Percentiles rank a stretch among this genome's conserved stretches.
Conservation (phyloP, 2,797 vertebrate species). For the Lateolabrax maculatus region DNA sequence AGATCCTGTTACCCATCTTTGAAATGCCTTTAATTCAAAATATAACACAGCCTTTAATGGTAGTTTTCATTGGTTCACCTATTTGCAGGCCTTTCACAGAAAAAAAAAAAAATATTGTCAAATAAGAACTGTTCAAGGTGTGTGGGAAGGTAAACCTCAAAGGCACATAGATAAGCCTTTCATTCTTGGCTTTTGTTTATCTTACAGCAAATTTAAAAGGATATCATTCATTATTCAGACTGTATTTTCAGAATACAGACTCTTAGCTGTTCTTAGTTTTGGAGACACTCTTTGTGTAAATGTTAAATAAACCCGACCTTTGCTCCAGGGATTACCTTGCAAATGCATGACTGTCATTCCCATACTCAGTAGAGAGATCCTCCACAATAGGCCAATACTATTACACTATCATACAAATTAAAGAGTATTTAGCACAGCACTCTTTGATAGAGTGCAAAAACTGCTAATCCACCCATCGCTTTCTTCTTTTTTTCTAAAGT, state of each 20-base stretch:
- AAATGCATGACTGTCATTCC: constrained; percentile 46
- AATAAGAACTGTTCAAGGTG: constrained; percentile 61
- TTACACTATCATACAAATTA: constrained; percentile 27
- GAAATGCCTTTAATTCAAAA: constrained; percentile 72
- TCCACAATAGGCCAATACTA: constrained; percentile 27
- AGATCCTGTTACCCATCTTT: constrained; percentile 66
- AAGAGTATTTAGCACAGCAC: constrained; percentile 1
- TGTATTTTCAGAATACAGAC: constrained; percentile 62
- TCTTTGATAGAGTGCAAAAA: constrained; percentile 10
- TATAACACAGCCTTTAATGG: constrained; percentile 68
- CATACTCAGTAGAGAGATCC: constrained; percentile 30
- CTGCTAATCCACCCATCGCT: constrained; percentile 30
- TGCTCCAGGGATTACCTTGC: constrained; percentile 61
- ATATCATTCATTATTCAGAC: constrained; percentile 70
- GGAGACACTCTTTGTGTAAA: constrained; percentile 60
- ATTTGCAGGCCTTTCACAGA: constrained; percentile 41
- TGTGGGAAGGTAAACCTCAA: constrained; percentile 72
- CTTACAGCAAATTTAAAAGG: constrained; percentile 59
- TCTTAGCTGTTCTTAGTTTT: constrained; percentile 52
- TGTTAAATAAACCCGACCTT: constrained; percentile 73
- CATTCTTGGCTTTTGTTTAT: constrained; percentile 68
- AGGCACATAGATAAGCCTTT: constrained; percentile 63
- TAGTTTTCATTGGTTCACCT: constrained; percentile 50
- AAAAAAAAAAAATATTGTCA: constrained; percentile 37
- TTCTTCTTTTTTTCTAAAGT: constrained; percentile 7